Conservation (phyloP, 2,113 vertebrate genomes). For the Craseonycteris thonglongyai region DNA sequence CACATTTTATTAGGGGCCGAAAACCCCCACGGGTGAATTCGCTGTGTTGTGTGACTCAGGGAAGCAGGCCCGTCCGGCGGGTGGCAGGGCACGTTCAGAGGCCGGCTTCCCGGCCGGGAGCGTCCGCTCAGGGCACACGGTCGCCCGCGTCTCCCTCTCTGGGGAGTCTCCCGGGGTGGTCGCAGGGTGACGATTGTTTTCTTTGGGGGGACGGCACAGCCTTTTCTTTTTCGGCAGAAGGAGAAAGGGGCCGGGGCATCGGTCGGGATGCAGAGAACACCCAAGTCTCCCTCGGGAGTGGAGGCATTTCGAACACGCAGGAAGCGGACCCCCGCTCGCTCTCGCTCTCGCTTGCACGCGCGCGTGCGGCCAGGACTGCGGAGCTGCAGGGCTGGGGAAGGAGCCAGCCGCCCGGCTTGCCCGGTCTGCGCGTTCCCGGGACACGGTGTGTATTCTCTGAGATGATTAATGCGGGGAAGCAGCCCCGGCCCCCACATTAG, state of each 20-base stretch:
- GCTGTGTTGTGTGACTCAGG: constrained; percentile 9
- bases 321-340: too few species aligned
- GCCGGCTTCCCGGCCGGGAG: too few species aligned
- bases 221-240: neutral
- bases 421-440: constrained; percentile 22
- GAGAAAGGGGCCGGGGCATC: constrained; percentile 7
- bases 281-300: constrained; percentile 19
- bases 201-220: neutral
- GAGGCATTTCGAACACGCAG: constrained; percentile 20
- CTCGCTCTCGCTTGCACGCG: too few species aligned
- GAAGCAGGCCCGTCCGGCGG: too few species aligned
- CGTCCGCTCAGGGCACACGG: too few species aligned
- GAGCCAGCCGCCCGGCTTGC: constrained; percentile 14
- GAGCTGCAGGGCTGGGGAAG: neutral
- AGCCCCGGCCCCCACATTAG: constrained; percentile 68
- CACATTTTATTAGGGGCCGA: constrained; percentile 32
- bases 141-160: too few species aligned
- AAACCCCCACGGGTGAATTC: neutral
- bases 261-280: neutral
- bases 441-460: constrained; percentile 62
- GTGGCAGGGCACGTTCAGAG: too few species aligned
- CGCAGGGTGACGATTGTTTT: neutral
- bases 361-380: too few species aligned
- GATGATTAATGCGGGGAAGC: constrained; percentile 64
- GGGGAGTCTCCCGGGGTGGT: neutral